Evolutionary conservation across 1,140 invertebrate genomes (phyloP), one percentile per base, ranked within the genome.

Genomic region (Ganaspis sp.): DNA sequence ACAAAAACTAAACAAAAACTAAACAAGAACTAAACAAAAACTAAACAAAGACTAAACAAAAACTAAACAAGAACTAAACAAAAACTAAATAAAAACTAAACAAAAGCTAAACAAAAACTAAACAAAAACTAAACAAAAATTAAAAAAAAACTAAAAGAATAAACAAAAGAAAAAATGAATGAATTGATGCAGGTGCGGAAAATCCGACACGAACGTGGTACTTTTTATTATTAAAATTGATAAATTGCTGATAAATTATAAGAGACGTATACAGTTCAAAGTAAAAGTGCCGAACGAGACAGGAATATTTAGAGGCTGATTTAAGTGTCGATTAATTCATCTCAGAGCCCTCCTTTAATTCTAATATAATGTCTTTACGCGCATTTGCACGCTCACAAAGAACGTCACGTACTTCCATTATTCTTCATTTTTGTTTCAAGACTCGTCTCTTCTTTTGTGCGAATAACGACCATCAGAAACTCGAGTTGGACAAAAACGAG

Each of bases 311-410:
- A 64, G 26, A 34, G 58, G 58, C n/a, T 64, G 58, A 64, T 64
- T 64, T 64, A 64, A 64, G 58, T 64, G 58, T 64, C 58, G 58
- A 64, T 64, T 64, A 64, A 34, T 64, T 64, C 58, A 34, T 64
- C 58, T 64, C 58, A 29, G 26, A 29, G 58, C 58, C 3, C 58
- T n/a, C 58, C 26, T 64, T 64, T 29, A 64, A 64, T 64, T 64
- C 58, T 64, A 64, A 64, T 64, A 64, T 64, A 64, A 64, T 21
- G 58, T 64, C 58, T 64, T 64, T 64, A 29, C 23, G 58, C 26
- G 58, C 21, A 64, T 64, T 64, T 34, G 23, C 58, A 64, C 23
- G 58, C 23, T 64, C 23, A 64, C 58, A 64, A 64, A 64, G 58
- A 29, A 64, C 58, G 58, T 64, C 58, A 64, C 58, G 58, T 64